Evolutionary conservation across 2,888 invertebrate species (phyloP), one percentile per base, ranked within the genome.

Genomic region (Campoplex nolae): DNA sequence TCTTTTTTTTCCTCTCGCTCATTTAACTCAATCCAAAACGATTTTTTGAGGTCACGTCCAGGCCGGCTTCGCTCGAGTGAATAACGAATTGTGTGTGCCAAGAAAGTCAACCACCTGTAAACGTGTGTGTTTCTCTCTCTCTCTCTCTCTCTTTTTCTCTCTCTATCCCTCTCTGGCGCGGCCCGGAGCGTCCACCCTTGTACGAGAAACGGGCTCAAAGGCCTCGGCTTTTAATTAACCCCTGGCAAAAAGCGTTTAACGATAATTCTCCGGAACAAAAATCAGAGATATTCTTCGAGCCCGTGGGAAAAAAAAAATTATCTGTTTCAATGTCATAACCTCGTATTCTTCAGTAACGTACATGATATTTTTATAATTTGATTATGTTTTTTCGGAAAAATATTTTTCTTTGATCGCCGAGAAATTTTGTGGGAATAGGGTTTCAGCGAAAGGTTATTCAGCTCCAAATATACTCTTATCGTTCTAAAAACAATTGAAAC

Each of bases 61-160:
- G 23, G 38, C 58, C 62, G 48, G 45, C 68, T 42, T 32, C 28
- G 38, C n/a, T 70, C 45, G n/a, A 71, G 54, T 18, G 75, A 74
- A 54, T 75, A 32, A 79, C 68, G 71, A 58, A 74, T 68, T 75
- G 86, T 54, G 74, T 75, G 67, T 83, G 86, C 84, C 86, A 84
- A 80, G 82, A 83, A 83, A 89, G 73, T 86, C 89, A 89, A 90
- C 89, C 89, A 90, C 89, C 89, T 90, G 89, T 90, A 85, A 90
- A 84, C 88, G 67, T 79, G 74, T 86, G 42, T 67, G 54, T 65
- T 23, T 73, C 68, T 58, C 68, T 54, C 56, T 65, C 58, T 58
- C 62, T 62, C 11, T 16, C 28, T n/a, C 13, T 56, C 75, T 9
- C 8, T 18, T 38, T 67, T 18, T 28, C 48, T 73, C 35, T 8